Conservation (phyloP, 2,113 vertebrate species). For the Oncorhynchus clarkii region DNA sequence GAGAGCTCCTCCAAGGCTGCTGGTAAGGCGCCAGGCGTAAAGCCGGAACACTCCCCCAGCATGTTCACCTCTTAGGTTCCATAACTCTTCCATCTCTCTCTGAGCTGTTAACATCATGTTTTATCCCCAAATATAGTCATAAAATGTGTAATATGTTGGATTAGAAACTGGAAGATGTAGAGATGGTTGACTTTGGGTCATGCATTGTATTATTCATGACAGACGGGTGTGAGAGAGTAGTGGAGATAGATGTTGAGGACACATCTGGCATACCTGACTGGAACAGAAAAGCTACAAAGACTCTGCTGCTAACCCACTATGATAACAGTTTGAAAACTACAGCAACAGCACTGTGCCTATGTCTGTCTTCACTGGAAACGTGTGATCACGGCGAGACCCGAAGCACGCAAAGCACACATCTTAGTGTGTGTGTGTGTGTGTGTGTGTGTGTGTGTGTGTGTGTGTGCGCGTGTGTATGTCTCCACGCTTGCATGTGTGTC, state of each 20-base stretch:
- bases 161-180: constrained; percentile 45
- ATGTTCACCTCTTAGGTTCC: no score
- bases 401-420: neutral
- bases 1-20: no score
- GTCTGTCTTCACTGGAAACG: no score
- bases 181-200: neutral
- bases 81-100: no score
- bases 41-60: no score
- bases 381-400: no score
- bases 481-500: neutral
- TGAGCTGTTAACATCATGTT: no score
- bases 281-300: no score
- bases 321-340: constrained; percentile 19
- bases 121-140: no score
- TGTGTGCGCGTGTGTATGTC: neutral
- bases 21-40: no score
- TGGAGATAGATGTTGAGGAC: constrained; percentile 44
- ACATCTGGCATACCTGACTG: constrained; percentile 44
- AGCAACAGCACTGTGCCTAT: no score
- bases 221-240: constrained; percentile 53
- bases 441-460: neutral
- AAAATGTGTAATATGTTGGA: no score
- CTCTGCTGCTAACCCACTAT: neutral
- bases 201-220: constrained; percentile 51
- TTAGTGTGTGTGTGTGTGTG: neutral